phyloP scores from a whole-genome alignment of 1,140 invertebrate species.

The Rhyzopertha dominica region DNA sequence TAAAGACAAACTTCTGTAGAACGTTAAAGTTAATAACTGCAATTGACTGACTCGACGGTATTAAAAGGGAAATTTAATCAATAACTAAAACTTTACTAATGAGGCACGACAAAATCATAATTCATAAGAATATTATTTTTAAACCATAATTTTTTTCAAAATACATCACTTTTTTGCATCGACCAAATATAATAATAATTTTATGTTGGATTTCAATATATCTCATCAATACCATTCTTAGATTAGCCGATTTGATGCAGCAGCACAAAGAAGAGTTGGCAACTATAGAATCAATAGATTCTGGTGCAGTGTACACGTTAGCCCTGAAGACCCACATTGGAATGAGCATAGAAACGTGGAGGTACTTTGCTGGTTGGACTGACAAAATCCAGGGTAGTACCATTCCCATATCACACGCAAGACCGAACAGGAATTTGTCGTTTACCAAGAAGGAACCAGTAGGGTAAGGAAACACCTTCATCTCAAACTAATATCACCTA shows the following conservation, averaged over 20 bases:
- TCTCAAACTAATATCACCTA: neutral
- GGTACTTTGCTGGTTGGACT: conserved; percentile 91
- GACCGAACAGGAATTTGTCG: conserved; percentile 85
- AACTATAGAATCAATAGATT: conserved; percentile 87
- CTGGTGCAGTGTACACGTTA: conserved; percentile 91
- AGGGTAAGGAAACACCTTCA: conserved; percentile 49
- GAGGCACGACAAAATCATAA: no score
- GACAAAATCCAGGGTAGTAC: conserved; percentile 92
- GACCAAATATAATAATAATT: no score
- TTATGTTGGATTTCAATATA: conserved; percentile 4
- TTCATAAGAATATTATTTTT: no score
- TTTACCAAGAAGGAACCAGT: conserved; percentile 88
- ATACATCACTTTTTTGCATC: no score
- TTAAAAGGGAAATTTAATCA: no score
- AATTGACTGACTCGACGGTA: no score
- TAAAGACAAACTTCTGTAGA: no score
- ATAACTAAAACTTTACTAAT: no score
- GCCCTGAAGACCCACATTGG: conserved; percentile 91
- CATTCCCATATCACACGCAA: conserved; percentile 81
- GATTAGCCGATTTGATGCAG: conserved; percentile 90
- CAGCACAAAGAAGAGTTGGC: conserved; percentile 90
- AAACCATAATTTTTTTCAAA: no score
- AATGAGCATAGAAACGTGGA: conserved; percentile 91
- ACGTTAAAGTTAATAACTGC: no score
- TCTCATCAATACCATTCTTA: conserved; percentile 45